Evolutionary conservation across 2,797 vertebrate genomes (phyloP), one percentile per base, ranked within the genome.

Genomic region (Peromyscus melanophrys): DNA sequence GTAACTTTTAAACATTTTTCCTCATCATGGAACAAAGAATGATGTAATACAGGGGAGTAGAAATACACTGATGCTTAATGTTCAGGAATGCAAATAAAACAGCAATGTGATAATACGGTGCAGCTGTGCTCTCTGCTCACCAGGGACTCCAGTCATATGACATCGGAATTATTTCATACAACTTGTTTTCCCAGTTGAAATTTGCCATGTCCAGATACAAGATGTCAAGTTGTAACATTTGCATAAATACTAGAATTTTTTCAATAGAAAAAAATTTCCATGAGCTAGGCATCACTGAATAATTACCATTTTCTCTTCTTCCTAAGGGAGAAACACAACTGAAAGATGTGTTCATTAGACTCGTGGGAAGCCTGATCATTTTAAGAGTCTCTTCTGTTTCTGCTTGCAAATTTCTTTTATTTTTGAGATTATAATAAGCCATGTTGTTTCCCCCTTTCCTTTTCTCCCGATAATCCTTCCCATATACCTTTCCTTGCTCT

Each of bases 161-260:
- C 69, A 96, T 85, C 40, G 81, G 71, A 96, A 77, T 71, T 73
- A 90, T 84, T 97, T 96, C 95, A 95, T 69, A 94, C 71, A 87
- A 63, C 52, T 94, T 94, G 73, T 96, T 97, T 95, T 97, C 96
- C 69, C 85, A 97, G 93, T 55, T 97, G 92, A 92, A 90, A 93
- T 94, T 84, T 88, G 57, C 96, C 90, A 77, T 90, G 69, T 84
- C 40, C 73, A 92, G 69, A 95, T 89, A 92, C 25, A 84, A 67
- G 25, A 76, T 77, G 55, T 65, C 90, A 95, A 95, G 69, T 92
- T 96, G 76, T 21, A 96, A 92, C 96, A 87, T 83, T 31, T 87
- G 87, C 21, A 34, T 37, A 89, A 63, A 96, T 69, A 59, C 25
- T 86, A 96, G 65, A 94, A 19, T 49, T 71, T 57, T 77, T 90